These are phyloP conservation scores for Helicoverpa armigera DNA, from an alignment of 1,140 invertebrate species.

Conservation along the genomic window DNA sequence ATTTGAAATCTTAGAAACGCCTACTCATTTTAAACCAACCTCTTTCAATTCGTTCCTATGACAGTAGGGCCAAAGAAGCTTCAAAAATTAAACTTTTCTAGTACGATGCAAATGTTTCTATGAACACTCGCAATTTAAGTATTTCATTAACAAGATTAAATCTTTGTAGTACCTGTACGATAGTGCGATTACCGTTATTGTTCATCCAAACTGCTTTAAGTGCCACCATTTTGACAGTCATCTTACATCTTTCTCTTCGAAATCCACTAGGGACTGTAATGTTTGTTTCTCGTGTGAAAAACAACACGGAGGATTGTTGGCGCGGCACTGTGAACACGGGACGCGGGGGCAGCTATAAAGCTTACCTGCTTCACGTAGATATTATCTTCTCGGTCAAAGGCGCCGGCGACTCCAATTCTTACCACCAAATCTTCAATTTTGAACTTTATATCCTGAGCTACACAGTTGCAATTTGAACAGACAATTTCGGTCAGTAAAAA, in stretches of 20 bases:
- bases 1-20: too few relatives aligned
- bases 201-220: too few relatives aligned
- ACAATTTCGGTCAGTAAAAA: slow-evolving; percentile 37
- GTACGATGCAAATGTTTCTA: too few relatives aligned
- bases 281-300: slow-evolving; percentile 60
- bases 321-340: slow-evolving; percentile 42
- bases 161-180: too few relatives aligned
- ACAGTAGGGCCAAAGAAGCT: too few relatives aligned
- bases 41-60: too few relatives aligned
- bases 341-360: slow-evolving; percentile 68
- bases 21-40: too few relatives aligned
- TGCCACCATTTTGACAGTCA: not conserved
- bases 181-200: too few relatives aligned
- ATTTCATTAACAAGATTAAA: too few relatives aligned
- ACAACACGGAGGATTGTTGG: slow-evolving; percentile 60
- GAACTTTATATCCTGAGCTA: slow-evolving; percentile 30
- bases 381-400: slow-evolving; percentile 80
- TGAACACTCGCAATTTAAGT: too few relatives aligned
- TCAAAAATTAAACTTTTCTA: too few relatives aligned
- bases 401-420: slow-evolving; percentile 66
- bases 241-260: not conserved
- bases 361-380: slow-evolving; percentile 82
- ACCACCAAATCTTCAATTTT: slow-evolving; percentile 35
- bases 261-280: not conserved
- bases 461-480: slow-evolving; percentile 49